These are phyloP conservation scores for Scalopus aquaticus DNA, from an alignment of 2,113 vertebrate species.

Conservation along the genomic window DNA sequence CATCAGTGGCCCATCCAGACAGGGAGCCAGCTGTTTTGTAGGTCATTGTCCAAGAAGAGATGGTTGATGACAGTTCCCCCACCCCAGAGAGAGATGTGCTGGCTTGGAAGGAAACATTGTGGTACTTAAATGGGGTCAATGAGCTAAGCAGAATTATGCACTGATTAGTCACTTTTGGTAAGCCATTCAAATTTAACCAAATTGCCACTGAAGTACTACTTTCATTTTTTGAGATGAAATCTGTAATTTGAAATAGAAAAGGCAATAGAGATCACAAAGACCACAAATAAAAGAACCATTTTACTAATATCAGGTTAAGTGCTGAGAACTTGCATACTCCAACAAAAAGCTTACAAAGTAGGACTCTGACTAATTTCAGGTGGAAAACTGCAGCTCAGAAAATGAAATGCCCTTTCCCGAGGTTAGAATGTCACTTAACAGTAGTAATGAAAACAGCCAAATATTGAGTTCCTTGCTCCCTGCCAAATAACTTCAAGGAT, in stretches of 20 bases:
- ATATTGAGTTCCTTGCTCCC: background rate
- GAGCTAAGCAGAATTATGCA: background rate
- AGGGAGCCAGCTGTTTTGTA: background rate
- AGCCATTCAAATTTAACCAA: background rate
- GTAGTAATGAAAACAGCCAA: background rate
- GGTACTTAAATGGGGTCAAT: background rate
- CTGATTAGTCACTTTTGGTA: background rate
- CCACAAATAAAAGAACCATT: background rate
- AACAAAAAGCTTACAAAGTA: background rate
- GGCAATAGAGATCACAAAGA: background rate
- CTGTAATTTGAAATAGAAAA: background rate
- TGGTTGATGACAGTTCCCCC: background rate
- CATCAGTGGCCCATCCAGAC: background rate
- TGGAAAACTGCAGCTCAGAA: background rate
- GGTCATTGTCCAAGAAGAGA: background rate
- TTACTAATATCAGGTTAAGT: background rate
- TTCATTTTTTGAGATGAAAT: background rate
- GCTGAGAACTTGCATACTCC: background rate
- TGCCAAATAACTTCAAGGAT: conserved; percentile 8
- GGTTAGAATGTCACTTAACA: background rate
- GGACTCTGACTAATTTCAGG: background rate
- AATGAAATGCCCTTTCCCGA: background rate
- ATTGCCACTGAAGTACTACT: background rate
- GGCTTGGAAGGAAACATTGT: background rate
- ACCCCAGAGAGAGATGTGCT: background rate